These are phyloP conservation scores for Corythaixoides concolor DNA, from an alignment of 2,113 vertebrate species.

Conservation along the genomic window DNA sequence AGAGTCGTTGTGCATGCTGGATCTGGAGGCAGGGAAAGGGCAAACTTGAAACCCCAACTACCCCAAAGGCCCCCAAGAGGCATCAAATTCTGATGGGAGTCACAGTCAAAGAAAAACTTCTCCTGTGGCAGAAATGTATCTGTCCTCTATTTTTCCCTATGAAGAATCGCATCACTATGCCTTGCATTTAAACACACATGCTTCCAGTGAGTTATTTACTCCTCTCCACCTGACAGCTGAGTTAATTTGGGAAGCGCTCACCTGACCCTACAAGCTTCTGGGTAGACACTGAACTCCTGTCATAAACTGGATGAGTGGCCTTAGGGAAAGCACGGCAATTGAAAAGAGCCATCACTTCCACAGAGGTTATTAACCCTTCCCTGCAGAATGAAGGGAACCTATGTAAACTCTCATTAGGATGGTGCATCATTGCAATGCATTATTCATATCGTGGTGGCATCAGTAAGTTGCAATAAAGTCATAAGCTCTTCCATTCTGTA, in stretches of 20 bases:
- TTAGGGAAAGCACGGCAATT: background rate
- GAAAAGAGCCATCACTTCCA: background rate
- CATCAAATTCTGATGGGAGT: background rate
- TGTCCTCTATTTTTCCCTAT: background rate
- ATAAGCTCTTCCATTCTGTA: background rate
- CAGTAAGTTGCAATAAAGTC: background rate
- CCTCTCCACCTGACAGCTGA: background rate
- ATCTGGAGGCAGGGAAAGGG: background rate
- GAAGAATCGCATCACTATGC: background rate
- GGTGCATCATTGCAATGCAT: background rate
- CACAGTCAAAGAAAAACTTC: background rate
- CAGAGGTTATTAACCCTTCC: background rate
- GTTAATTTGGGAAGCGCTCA: background rate
- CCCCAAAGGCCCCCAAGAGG: background rate
- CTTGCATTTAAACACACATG: background rate
- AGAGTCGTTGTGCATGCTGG: accelerated
- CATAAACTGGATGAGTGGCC: background rate
- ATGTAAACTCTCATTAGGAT: background rate
- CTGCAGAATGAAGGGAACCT: background rate
- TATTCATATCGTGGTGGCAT: background rate
- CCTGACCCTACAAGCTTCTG: background rate
- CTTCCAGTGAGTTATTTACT: background rate
- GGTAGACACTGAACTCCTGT: background rate
- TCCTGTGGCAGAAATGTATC: background rate
- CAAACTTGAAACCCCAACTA: background rate